A percentile compares a stretch with the other conserved stretches of the same genome.
These are phyloP conservation scores for Trissolcus brochymenae DNA, from an alignment of 2,888 invertebrate species.

Conservation along the genomic window DNA sequence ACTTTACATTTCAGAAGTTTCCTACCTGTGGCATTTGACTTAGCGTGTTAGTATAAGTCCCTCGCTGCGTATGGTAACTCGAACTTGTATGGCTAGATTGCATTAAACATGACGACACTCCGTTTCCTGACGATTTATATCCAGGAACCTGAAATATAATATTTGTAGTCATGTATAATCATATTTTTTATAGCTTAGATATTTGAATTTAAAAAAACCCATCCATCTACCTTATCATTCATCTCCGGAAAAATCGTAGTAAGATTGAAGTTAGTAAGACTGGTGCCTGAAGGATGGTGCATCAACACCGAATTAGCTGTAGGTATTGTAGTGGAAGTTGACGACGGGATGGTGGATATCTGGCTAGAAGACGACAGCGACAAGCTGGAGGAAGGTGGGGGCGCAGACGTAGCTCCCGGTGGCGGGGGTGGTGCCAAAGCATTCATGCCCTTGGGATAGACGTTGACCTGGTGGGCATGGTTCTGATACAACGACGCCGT, in stretches of 20 bases:
- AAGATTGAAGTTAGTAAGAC: conserved; percentile 87
- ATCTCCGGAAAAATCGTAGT: conserved; percentile 92
- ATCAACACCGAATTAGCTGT: conserved; percentile 68
- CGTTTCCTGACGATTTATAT: conserved; percentile 71
- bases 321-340: conserved; percentile 59
- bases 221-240: conserved; percentile 78
- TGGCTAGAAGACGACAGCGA: conserved; percentile 57
- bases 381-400: conserved; percentile 45
- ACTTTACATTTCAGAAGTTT: conserved; percentile 6
- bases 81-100: conserved; percentile 69
- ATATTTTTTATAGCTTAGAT: background rate
- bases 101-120: conserved; percentile 67
- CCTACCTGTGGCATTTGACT: conserved; percentile 72
- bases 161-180: too few relatives aligned
- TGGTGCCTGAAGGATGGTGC: conserved; percentile 77
- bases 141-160: conserved; percentile 71
- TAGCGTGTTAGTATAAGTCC: conserved; percentile 70
- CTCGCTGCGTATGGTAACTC: conserved; percentile 69
- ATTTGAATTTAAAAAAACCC: too few relatives aligned
- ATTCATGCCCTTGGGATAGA: conserved; percentile 67
- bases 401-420: conserved; percentile 40
- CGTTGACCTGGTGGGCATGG: conserved; percentile 66
- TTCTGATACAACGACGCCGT: conserved; percentile 72
- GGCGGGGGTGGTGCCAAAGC: conserved; percentile 60
- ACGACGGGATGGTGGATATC: conserved; percentile 47